A percentile compares a stretch with the other conserved stretches of the same genome.
These are phyloP conservation scores for Sciaenops ocellatus DNA, from an alignment of 2,797 vertebrate genomes.

Conservation along the genomic window DNA sequence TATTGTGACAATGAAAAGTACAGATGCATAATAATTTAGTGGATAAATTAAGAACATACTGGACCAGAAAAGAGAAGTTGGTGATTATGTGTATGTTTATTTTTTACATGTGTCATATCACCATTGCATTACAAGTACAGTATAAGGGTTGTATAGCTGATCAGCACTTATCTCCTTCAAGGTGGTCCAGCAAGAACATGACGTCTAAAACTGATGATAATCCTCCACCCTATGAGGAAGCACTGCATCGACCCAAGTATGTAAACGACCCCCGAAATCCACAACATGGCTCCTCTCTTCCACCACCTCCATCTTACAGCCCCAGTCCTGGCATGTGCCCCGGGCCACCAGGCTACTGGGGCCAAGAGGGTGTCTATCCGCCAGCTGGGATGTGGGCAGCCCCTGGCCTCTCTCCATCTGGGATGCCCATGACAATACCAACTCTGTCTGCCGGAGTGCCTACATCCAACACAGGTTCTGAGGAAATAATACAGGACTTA, in stretches of 20 bases:
- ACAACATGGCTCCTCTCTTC: constrained; percentile 55
- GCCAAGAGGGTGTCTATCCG: constrained; percentile 75
- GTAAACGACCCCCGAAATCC: constrained; percentile 72
- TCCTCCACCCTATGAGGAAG: constrained; percentile 91
- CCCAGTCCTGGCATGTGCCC: constrained; percentile 63
- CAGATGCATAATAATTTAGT: background rate
- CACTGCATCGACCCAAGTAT: constrained; percentile 78
- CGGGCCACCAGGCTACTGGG: constrained; percentile 71
- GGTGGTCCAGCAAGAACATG: constrained; percentile 51
- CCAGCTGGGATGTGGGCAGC: constrained; percentile 68
- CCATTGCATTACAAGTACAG: background rate
- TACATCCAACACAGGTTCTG: constrained; percentile 69
- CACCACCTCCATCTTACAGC: constrained; percentile 78
- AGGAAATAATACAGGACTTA: constrained; percentile 21
- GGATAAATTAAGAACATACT: background rate
- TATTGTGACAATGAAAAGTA: background rate
- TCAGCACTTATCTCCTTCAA: constrained; percentile 13
- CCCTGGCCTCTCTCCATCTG: constrained; percentile 68
- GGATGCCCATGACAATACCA: constrained; percentile 68
- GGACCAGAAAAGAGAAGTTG: background rate
- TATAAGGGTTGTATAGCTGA: background rate
- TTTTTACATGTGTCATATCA: background rate
- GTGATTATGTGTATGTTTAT: background rate
- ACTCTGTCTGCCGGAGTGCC: constrained; percentile 75
- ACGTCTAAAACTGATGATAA: constrained; percentile 87